A percentile compares a stretch with the other conserved stretches of the same genome.
These are phyloP conservation scores for Sphaeramia orbicularis DNA, from an alignment of 2,797 vertebrate genomes.

Conservation along the genomic window DNA sequence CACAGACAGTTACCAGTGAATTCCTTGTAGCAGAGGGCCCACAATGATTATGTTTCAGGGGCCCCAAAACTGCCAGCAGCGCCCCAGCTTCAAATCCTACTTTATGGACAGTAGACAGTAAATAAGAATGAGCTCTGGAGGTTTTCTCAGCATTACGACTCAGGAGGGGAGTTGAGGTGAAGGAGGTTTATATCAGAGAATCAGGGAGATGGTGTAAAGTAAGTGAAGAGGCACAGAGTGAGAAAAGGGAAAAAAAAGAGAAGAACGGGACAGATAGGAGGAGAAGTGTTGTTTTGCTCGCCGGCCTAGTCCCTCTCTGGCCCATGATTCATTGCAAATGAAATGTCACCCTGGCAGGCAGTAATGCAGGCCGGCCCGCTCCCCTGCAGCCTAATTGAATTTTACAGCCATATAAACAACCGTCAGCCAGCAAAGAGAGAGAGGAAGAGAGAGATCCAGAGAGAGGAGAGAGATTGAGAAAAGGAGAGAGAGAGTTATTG, in stretches of 20 bases:
- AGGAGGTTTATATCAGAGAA: slow-evolving; percentile 17
- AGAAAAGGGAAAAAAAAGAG: neutral
- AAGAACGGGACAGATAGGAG: slow-evolving; percentile 42
- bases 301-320: slow-evolving; percentile 61
- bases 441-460: slow-evolving; percentile 17
- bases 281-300: slow-evolving; percentile 61
- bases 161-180: slow-evolving; percentile 2
- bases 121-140: slow-evolving; percentile 19
- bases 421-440: slow-evolving; percentile 54
- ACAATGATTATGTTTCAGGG: too few species aligned
- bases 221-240: slow-evolving; percentile 18
- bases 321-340: slow-evolving; percentile 87
- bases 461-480: slow-evolving; percentile 20
- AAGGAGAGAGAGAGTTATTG: slow-evolving; percentile 54
- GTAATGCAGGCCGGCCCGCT: slow-evolving; percentile 74
- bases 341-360: slow-evolving; percentile 85
- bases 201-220: slow-evolving; percentile 24
- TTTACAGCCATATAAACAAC: slow-evolving; percentile 85
- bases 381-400: slow-evolving; percentile 83
- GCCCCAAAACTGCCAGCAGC: too few species aligned
- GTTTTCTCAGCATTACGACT: slow-evolving; percentile 11
- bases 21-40: too few species aligned
- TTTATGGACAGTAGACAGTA: slow-evolving; percentile 24
- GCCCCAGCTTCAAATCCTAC: slow-evolving; percentile 5
- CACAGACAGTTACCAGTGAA: too few species aligned